A percentile compares a stretch with the other conserved stretches of the same genome.
These are phyloP conservation scores for Pristionchus entomophagus DNA, from an alignment of 2,888 invertebrate species.

Conservation along the genomic window DNA sequence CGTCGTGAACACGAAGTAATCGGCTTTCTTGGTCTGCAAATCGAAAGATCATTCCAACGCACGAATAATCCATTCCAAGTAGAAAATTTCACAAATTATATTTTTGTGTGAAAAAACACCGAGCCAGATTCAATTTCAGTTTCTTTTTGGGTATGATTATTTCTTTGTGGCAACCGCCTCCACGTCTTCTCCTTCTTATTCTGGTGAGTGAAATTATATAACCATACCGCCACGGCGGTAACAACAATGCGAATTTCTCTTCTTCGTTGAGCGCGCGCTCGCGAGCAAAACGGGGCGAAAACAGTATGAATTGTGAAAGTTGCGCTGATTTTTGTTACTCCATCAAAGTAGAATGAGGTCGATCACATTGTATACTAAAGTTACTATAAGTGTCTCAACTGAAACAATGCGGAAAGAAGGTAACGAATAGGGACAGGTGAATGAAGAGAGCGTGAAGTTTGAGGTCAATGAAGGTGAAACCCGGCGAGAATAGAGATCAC, in stretches of 20 bases:
- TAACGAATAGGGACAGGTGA: no score
- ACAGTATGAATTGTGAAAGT: background rate
- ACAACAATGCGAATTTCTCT: background rate
- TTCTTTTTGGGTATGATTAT: background rate
- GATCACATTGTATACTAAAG: no score
- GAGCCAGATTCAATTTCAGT: conserved; percentile 4
- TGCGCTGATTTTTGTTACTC: background rate
- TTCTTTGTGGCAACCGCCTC: background rate
- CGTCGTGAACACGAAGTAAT: conserved; percentile 66
- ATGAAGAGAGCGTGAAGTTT: no score
- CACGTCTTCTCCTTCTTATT: background rate
- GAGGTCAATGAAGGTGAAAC: no score
- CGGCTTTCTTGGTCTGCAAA: conserved; percentile 36
- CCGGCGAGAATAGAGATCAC: no score
- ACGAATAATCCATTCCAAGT: background rate
- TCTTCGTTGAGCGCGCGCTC: background rate
- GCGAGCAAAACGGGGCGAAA: no score
- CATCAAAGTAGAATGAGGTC: no score
- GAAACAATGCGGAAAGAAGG: background rate
- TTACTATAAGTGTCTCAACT: background rate
- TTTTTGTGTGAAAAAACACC: no score
- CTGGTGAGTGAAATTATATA: background rate
- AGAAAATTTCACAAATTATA: no score
- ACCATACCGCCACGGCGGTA: background rate
- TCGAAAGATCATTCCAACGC: background rate